Percentiles rank a stretch among this genome's conserved stretches.
These are phyloP conservation scores for Formica aserva DNA, from an alignment of 2,888 invertebrate species.

Conservation along the genomic window DNA sequence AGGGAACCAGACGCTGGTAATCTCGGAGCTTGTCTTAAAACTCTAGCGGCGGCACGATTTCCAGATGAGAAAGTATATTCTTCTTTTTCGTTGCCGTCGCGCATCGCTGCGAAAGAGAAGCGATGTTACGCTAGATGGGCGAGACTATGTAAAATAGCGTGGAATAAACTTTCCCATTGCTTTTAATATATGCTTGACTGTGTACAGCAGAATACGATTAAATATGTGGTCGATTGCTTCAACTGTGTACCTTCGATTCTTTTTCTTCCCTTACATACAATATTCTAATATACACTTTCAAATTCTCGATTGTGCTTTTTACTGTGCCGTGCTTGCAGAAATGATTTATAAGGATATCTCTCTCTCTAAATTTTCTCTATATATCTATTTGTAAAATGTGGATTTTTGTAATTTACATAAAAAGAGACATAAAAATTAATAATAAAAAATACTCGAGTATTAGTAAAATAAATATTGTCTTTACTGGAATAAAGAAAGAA, in stretches of 20 bases:
- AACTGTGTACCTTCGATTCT: background rate
- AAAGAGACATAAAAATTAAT: background rate
- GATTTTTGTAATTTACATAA: background rate
- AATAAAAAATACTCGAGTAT: background rate
- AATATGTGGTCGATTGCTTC: background rate
- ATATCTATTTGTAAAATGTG: background rate
- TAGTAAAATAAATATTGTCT: background rate
- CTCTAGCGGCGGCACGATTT: constrained; percentile 48
- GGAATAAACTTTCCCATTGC: constrained; percentile 4
- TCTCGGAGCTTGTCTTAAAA: constrained; percentile 59
- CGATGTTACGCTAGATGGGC: background rate
- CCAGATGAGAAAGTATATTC: constrained; percentile 42
- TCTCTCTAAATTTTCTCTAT: background rate
- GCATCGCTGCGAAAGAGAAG: constrained; percentile 9
- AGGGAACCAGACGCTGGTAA: constrained; percentile 55
- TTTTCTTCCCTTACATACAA: background rate
- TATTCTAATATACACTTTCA: background rate
- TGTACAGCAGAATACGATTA: background rate
- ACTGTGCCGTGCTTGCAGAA: background rate
- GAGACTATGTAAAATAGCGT: constrained; percentile 24
- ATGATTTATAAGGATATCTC: background rate
- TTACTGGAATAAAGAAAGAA: background rate
- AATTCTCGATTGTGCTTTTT: background rate
- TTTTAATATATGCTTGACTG: constrained; percentile 17
- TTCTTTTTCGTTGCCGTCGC: background rate